Base-by-base conservation (phyloP, 1,140 invertebrate genomes). In the Drosophila nigrodunni region DNA sequence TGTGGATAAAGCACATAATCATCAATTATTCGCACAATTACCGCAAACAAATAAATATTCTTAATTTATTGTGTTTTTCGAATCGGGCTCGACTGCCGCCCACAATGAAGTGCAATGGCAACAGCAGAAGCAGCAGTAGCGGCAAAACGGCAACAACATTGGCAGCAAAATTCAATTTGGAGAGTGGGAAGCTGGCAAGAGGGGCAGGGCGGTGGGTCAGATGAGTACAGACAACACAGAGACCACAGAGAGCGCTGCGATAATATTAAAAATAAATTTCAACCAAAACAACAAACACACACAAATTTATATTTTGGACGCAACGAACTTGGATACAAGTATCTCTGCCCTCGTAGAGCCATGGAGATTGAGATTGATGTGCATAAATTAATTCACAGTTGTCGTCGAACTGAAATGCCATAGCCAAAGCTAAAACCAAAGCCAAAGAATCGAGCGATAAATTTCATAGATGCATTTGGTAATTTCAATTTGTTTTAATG, bases 11-110 rank as follows among this genome's bases (percentile, higher is more conserved):
- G 70, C 77, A 72, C 80, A 87, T 83, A 87, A 87, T 88, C 83
- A 87, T 87, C 85, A 87, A 87, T 87, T 87, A 87, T 87, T 87
- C 80, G 83, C 83, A 80, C 83, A 87, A 87, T 87, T 87, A 88
- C 83, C 80, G 74, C 83, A 87, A 88, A 78, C 83, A 87, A 87
- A 87, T 87, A 87, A 87, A 87, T 87, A 87, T 88, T 80, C 80
- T 87, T 89, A 87, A 87, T 87, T 87, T 87, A 87, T 87, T 87
- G 74, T 87, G 80, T 88, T 87, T 68, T 88, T 83, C 73, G 77
- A 52, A 80, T 74, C 77, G 59, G 50, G 58, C 55, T 57, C 80
- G 74, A n/a, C 34, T 9, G 72, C 73, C 81, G 82, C 82, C 82
- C 82, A 86, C 82, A 87, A 65, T 73, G 78, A 59, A 73, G 55